These are phyloP conservation scores for Laticauda colubrina DNA, from an alignment of 2,113 vertebrate species.

Conservation along the genomic window DNA sequence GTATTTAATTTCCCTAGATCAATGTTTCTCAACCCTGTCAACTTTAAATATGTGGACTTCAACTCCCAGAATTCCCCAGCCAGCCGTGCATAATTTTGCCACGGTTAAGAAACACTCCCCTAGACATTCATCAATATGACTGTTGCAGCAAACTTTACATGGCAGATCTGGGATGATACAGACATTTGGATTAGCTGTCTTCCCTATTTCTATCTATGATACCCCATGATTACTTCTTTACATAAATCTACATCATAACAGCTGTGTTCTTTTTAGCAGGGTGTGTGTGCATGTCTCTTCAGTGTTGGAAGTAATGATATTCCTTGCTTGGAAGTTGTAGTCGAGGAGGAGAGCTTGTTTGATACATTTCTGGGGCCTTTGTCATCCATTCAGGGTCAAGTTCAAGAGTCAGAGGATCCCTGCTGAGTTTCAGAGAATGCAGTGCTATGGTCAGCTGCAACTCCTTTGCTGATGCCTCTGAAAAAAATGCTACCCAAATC, in stretches of 20 bases:
- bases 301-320: background rate
- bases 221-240: background rate
- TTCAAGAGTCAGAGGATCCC: background rate
- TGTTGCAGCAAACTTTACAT: background rate
- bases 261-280: background rate
- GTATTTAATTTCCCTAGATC: background rate
- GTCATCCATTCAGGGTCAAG: background rate
- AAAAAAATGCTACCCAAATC: background rate
- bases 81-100: background rate
- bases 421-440: background rate
- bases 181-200: background rate
- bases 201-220: background rate
- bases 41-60: background rate
- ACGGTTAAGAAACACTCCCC: background rate
- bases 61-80: background rate
- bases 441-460: background rate
- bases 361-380: background rate
- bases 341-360: background rate
- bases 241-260: background rate
- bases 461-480: background rate
- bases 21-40: background rate
- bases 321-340: background rate
- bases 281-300: background rate
- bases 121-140: background rate
- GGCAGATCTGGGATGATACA: background rate